A percentile compares a stretch with the other conserved stretches of the same genome.
Conservation (phyloP, 1,140 invertebrate genomes). For the Micrasema longulum region DNA sequence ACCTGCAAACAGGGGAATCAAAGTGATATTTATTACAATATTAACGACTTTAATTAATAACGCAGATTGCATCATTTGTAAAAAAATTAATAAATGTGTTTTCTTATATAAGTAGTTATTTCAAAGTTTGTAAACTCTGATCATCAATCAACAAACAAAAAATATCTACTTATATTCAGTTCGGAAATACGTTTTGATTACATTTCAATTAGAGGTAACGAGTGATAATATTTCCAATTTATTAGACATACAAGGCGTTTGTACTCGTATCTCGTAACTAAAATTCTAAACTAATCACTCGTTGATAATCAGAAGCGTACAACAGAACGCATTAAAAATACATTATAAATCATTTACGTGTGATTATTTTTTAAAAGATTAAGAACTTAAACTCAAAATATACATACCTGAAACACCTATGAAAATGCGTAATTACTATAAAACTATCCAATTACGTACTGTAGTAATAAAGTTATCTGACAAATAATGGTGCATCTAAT, state of each 20-base stretch:
- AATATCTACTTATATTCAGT: constrained; percentile 10
- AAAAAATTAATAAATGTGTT: too few relatives aligned
- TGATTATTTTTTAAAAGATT: not conserved
- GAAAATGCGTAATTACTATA: too few relatives aligned
- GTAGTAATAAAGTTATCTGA: too few relatives aligned
- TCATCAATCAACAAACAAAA: constrained; percentile 8
- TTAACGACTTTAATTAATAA: not conserved
- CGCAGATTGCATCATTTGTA: not conserved
- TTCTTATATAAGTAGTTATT: too few relatives aligned
- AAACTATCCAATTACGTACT: too few relatives aligned
- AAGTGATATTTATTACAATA: not conserved
- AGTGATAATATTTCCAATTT: too few relatives aligned
- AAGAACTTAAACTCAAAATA: not conserved
- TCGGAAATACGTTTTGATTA: not conserved
- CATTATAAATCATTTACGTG: constrained; percentile 21
- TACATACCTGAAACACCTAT: too few relatives aligned
- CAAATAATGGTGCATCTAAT: too few relatives aligned
- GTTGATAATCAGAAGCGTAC: constrained; percentile 3
- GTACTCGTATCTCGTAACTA: too few relatives aligned
- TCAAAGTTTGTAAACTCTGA: not conserved
- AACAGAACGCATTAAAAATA: constrained; percentile 23
- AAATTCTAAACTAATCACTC: not conserved
- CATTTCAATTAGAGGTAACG: constrained; percentile 20
- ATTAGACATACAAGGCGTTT: too few relatives aligned
- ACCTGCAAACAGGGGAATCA: too few relatives aligned